Evolutionary conservation across 2,113 vertebrate genomes (phyloP), one percentile per base, ranked within the genome.

Genomic region (Rhea pennata): DNA sequence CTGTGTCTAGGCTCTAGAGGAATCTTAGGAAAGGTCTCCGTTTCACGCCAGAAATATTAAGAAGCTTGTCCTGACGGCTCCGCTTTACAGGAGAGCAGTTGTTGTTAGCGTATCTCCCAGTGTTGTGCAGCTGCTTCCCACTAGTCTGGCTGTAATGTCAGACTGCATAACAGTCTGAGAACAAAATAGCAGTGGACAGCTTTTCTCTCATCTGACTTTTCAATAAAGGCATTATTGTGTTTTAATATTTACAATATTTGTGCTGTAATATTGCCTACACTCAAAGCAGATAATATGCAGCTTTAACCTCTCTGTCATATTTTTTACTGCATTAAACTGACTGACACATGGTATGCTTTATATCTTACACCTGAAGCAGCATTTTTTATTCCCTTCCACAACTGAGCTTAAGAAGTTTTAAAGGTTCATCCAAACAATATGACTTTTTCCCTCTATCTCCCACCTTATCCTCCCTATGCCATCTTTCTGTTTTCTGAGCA

Each of bases 231-330:
- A 9, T 90, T 85, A 69, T 64, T 91, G 31, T 29, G 39, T 93
- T 96, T 87, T 87, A 92, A 54, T 94, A 70, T 85, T 94, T 88
- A 40, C 44, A 92, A 54, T 94, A 70, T 85, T 94, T 88, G 40
- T 40, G 70, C 77, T 92, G 1, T 36, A 36, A 1, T 40, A n/a
- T 44, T 77, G 13, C 26, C 67, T 53, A 17, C 16, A 50, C 29
- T 91, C 59, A 36, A 26, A 83, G 58, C 12, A 65, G 27, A 40
- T 2, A 65, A 16, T 6, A 33, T 26, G n/a, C 10, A 33, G 17
- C 76, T 87, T 73, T 73, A 66, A 77, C 15, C 29, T 48, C 15
- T 91, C 23, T 1, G 1, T 61, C 3, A 2, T 85, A 21, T 67
- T 67, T 72, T 72, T 33, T 67, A 20, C 36, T 73, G 9, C 44